phyloP scores from a whole-genome alignment of 2,888 invertebrate genomes.

The Hydriomena furcata region DNA sequence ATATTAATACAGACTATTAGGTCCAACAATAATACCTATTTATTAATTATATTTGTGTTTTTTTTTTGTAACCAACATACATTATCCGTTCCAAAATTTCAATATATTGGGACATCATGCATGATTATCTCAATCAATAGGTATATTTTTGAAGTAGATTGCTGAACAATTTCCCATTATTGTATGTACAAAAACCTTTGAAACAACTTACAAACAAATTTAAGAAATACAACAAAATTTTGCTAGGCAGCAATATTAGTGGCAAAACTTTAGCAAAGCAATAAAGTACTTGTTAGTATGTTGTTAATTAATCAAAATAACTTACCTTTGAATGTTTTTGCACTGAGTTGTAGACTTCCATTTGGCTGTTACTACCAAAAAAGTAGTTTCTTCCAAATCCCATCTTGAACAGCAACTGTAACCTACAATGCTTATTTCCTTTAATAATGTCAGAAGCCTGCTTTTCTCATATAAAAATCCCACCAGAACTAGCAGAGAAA shows the following conservation, averaged over 20 bases:
- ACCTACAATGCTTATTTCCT: conserved; percentile 29
- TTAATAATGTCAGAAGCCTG: conserved; percentile 4
- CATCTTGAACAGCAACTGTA: conserved; percentile 30
- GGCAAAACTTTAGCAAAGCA: conserved; percentile 6
- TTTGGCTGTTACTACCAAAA: conserved; percentile 10
- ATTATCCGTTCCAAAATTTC: too few species aligned
- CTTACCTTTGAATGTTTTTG: conserved; percentile 25
- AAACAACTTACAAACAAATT: too few species aligned
- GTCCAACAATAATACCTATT: too few species aligned
- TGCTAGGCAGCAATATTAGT: conserved; percentile 7
- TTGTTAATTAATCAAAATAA: conserved; percentile 6
- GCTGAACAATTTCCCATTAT: too few species aligned
- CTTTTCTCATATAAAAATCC: neutral
- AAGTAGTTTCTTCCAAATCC: conserved; percentile 11
- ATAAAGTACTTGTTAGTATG: neutral
- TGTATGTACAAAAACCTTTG: too few species aligned
- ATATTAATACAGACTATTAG: too few species aligned
- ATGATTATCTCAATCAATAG: too few species aligned
- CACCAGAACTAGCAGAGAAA: neutral
- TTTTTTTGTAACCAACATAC: too few species aligned
- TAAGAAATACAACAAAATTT: neutral
- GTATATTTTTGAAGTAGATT: too few species aligned
- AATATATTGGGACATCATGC: too few species aligned
- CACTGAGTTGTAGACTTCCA: conserved; percentile 10
- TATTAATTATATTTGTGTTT: too few species aligned